Percentiles rank a stretch among this genome's conserved stretches.
These are phyloP conservation scores for Echeneis naucrates DNA, from an alignment of 2,797 vertebrate genomes.

Conservation along the genomic window DNA sequence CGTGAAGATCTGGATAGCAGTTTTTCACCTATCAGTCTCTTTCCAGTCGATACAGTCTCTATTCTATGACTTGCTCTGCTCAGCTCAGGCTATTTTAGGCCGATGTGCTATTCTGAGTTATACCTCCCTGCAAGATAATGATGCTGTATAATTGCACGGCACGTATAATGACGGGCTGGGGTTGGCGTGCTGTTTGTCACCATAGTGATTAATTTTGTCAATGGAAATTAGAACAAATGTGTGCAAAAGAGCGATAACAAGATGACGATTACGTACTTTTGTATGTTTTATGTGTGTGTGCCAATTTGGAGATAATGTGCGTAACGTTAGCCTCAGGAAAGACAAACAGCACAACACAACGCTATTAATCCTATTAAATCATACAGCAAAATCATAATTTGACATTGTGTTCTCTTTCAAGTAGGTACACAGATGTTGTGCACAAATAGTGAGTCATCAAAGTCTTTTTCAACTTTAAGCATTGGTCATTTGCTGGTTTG, in stretches of 20 bases:
- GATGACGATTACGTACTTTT: slow-evolving; percentile 23
- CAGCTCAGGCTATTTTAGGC: slow-evolving; percentile 62
- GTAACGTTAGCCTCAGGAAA: slow-evolving; percentile 7
- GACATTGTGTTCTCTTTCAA: neutral
- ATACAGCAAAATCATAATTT: neutral
- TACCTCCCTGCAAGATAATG: slow-evolving; percentile 59
- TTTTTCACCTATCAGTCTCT: slow-evolving; percentile 43
- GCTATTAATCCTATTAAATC: slow-evolving; percentile 8
- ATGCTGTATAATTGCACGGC: slow-evolving; percentile 38
- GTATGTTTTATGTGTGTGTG: neutral
- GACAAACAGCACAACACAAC: slow-evolving; percentile 3
- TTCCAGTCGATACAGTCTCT: slow-evolving; percentile 23
- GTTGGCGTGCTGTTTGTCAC: slow-evolving; percentile 36
- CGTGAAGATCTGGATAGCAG: neutral
- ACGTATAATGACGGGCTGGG: slow-evolving; percentile 25
- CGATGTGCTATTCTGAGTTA: slow-evolving; percentile 51
- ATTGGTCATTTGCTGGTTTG: slow-evolving; percentile 17
- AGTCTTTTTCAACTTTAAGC: neutral
- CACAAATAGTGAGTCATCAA: neutral
- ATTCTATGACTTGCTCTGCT: slow-evolving; percentile 32
- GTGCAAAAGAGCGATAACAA: slow-evolving; percentile 63
- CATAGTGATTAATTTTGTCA: slow-evolving; percentile 60
- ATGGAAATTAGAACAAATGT: slow-evolving; percentile 68
- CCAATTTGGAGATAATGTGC: neutral
- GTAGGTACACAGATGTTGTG: neutral